Conservation (phyloP, 2,113 vertebrate species). For the Sminthopsis crassicaudata region DNA sequence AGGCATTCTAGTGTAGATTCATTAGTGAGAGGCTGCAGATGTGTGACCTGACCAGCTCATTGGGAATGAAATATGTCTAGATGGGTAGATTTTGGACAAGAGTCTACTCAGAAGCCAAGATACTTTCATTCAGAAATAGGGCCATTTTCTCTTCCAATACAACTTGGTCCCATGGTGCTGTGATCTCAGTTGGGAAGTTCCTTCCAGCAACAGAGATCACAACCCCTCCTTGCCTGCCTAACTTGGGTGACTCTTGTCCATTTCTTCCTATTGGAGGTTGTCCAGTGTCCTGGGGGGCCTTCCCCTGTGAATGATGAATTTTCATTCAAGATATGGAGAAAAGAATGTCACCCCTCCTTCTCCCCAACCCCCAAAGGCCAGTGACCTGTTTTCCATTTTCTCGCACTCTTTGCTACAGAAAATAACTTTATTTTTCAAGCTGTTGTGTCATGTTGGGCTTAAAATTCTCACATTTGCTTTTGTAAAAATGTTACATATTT, state of each 20-base stretch:
- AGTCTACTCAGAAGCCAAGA: slow-evolving; percentile 35
- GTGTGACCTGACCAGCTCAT: slow-evolving; percentile 33
- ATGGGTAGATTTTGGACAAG: slow-evolving; percentile 42
- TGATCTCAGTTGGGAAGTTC: neutral
- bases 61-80: neutral
- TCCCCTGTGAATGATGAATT: neutral
- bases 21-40: neutral
- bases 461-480: slow-evolving; percentile 74
- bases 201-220: neutral
- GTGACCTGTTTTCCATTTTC: slow-evolving; percentile 13
- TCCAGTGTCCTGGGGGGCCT: neutral
- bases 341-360: neutral
- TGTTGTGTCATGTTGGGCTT: slow-evolving; percentile 78
- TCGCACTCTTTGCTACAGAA: slow-evolving; percentile 60
- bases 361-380: slow-evolving; percentile 32
- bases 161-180: neutral
- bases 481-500: slow-evolving; percentile 75
- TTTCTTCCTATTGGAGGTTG: neutral
- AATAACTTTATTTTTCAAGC: slow-evolving; percentile 64
- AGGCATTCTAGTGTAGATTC: slow-evolving; percentile 5
- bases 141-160: slow-evolving; percentile 38
- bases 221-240: neutral
- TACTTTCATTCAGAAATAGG: slow-evolving; percentile 48
- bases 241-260: neutral
- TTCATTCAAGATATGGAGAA: slow-evolving; percentile 40